Evolutionary conservation across 1,140 invertebrate genomes (phyloP), one percentile per base, ranked within the genome.

Genomic region (Nasonia longicornis): DNA sequence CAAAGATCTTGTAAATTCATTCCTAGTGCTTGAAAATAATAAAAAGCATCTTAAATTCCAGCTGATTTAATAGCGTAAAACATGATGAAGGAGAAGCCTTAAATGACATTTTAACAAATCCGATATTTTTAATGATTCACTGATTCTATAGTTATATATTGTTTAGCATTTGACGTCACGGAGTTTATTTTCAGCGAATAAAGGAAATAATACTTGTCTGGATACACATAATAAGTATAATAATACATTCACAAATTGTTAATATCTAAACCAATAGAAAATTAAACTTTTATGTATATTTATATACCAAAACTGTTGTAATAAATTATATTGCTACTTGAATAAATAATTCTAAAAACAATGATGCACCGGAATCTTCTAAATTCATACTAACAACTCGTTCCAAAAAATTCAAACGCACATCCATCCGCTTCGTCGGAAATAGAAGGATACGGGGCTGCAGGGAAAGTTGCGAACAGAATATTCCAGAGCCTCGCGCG

Each of bases 231-330:
- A n/a, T 58, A 58, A 42, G 38, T 8, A 20, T 11, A n/a, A 16
- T n/a, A 6, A 72, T 72, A 63, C 42, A 71, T 29, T 52, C 10
- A 79, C 3, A 74, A 66, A 66, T 80, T 80, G 78, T 80, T 80
- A n/a, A 80, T 80, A 66, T 4, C n/a, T 73, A 80, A 80, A 20
- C 38, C 20, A 66, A 73, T 66, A 72, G 72, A 80, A 80, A 75
- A 75, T 31, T 69, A 58, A 80, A 69, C 72, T 69, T 75, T 80
- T 58, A 75, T 75, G 78, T 75, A 80, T 80, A 80, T 80, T 81
- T 81, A 63, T 81, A 81, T 72, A 81, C 74, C 66, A 63, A 63
- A 77, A 77, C 38, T 72, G 48, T 81, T 81, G 66, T 81, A 81
- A 81, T 71, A 81, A 77, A 38, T 69, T 48, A 80, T 75, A 80